Evolutionary conservation across 2,888 invertebrate species (phyloP).

Genomic region (Nomada ruficornis): DNA sequence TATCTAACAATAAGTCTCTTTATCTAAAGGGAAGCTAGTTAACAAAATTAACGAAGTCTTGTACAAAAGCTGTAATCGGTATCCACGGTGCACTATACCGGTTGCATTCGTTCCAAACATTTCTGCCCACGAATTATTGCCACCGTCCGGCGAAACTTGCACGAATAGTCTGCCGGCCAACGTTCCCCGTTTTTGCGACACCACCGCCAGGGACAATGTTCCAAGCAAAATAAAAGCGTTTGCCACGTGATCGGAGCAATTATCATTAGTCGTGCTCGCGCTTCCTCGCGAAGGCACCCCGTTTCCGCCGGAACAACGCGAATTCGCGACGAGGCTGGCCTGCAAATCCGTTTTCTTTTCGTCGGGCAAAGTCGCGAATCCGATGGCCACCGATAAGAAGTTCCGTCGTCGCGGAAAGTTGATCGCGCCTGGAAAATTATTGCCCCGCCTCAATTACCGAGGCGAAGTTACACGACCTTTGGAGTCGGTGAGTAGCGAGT

Average conservation of each 20-base stretch:
- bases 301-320: slow-evolving; percentile 59
- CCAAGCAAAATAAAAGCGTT: slow-evolving; percentile 78
- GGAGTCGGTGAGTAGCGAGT: slow-evolving; percentile 27
- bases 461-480: slow-evolving; percentile 23
- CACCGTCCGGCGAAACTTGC: slow-evolving; percentile 53
- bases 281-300: slow-evolving; percentile 28
- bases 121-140: slow-evolving; percentile 77
- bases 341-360: slow-evolving; percentile 56
- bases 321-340: slow-evolving; percentile 62
- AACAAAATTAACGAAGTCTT: slow-evolving; percentile 8
- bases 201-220: slow-evolving; percentile 67
- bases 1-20: neutral
- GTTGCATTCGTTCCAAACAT: slow-evolving; percentile 71
- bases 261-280: slow-evolving; percentile 81
- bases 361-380: slow-evolving; percentile 34
- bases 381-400: slow-evolving; percentile 62
- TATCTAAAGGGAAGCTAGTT: neutral
- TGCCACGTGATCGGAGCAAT: slow-evolving; percentile 76
- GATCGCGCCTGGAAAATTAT: slow-evolving; percentile 55
- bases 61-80: slow-evolving; percentile 35
- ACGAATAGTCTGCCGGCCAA: slow-evolving; percentile 39
- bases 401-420: slow-evolving; percentile 45
- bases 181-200: slow-evolving; percentile 75
- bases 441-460: slow-evolving; percentile 46
- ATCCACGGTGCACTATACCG: slow-evolving; percentile 4